Conservation (phyloP, 2,797 vertebrate genomes). For the Taeniopygia guttata region DNA sequence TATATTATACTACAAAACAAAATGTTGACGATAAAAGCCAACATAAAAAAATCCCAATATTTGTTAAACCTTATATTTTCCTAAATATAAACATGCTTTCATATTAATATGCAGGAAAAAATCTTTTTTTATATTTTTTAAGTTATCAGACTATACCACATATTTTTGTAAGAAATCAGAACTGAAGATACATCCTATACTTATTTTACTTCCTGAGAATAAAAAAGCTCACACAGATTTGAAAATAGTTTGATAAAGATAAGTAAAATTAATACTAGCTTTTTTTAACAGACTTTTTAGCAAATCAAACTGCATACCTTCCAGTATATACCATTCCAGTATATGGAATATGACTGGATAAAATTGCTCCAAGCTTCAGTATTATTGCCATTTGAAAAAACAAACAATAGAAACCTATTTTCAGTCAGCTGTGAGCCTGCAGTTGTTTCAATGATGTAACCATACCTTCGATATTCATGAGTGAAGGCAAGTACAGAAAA, state of each 20-base stretch:
- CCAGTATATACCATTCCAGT: no score
- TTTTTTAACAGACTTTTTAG: not conserved
- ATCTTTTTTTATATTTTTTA: not conserved
- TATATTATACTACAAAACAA: not conserved
- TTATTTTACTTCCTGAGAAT: not conserved
- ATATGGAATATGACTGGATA: not conserved
- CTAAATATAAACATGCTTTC: not conserved
- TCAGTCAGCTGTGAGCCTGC: constrained; percentile 5
- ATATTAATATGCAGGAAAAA: not conserved
- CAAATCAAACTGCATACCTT: not conserved
- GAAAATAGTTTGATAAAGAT: not conserved
- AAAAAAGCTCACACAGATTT: not conserved
- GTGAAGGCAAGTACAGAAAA: constrained; percentile 10
- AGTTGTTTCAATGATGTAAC: not conserved
- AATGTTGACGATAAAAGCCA: not conserved
- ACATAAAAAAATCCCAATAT: not conserved
- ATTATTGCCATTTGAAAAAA: constrained; percentile 14
- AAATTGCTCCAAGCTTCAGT: not conserved
- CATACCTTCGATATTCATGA: constrained; percentile 27
- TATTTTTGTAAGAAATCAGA: not conserved
- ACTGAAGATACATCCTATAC: not conserved
- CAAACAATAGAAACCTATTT: constrained; percentile 23
- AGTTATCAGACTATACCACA: not conserved
- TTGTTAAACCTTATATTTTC: not conserved
- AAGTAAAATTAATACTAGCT: not conserved